These are phyloP conservation scores for Nesoenas mayeri DNA, from an alignment of 2,113 vertebrate genomes.

Conservation along the genomic window DNA sequence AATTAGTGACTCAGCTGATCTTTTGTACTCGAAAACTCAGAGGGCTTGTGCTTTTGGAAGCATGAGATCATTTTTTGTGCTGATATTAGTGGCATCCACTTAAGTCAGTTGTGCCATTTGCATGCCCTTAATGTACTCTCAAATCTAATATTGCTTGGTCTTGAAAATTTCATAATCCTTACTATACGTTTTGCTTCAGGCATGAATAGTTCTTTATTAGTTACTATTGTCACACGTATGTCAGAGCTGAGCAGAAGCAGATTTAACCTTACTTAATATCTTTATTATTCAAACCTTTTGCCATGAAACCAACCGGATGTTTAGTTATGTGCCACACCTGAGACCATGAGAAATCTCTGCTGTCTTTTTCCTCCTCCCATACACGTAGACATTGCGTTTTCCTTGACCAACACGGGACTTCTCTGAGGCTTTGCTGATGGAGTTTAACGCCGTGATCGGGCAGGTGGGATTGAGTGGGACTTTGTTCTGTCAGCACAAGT, in stretches of 20 bases:
- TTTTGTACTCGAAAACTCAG: fast-evolving
- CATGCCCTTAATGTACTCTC: background rate
- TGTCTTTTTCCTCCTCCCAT: background rate
- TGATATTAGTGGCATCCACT: background rate
- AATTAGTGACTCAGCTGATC: fast-evolving
- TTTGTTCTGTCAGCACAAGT: background rate
- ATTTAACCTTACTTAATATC: background rate
- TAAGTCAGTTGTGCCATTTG: background rate
- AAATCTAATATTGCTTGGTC: background rate
- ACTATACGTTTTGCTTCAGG: background rate
- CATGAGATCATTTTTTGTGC: fast-evolving
- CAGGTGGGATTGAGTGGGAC: background rate
- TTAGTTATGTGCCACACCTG: background rate
- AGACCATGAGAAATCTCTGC: background rate
- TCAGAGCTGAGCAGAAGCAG: background rate
- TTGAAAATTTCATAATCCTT: background rate
- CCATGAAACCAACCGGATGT: background rate
- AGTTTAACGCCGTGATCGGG: background rate
- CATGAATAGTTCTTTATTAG: background rate
- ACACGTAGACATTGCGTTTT: background rate
- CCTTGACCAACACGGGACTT: background rate
- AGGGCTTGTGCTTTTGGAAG: background rate
- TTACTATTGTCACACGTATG: background rate
- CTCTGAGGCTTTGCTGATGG: background rate
- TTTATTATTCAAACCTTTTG: background rate